Base-by-base conservation (phyloP, 2,797 vertebrate genomes). In the Lithobates sylvaticus region DNA sequence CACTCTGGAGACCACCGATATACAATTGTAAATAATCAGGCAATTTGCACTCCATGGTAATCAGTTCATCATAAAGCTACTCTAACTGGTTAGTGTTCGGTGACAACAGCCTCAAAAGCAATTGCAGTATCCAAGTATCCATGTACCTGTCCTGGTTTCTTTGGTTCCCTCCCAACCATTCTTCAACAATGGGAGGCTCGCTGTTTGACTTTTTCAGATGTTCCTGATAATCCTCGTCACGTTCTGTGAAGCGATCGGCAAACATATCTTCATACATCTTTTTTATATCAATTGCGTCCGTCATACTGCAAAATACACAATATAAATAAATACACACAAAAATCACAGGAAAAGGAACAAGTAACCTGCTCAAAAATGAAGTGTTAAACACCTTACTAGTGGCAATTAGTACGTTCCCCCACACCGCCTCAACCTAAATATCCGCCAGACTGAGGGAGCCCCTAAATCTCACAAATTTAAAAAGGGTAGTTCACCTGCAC, bases 181-280 rank as follows among this genome's bases (percentile, higher is more conserved):
- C 95, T 88, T 99, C 97, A 0, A 98, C 91, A 39, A 97, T 88
- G 0, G 97, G 98, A 42, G 98, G 97, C 0, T 91, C 84, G 64
- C 96, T 94, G 0, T 93, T 84, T 13, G 95, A 92, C 0, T 94
- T 94, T 54, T 90, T 94, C 34, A 96, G 47, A 68, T 97, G 97
- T 15, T 95, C 89, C 89, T 98, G 97, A 87, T 96, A 99, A 18
- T 96, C 96, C 1, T 78, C 69, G 88, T 99, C 98, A 2, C 96
- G 94, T 0, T 91, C 83, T 0, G 97, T 92, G 88, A 97, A 99
- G 54, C 97, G 94, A 76, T 94, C 70, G 42, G 93, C 92, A 90
- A 98, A 99, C 95, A 96, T 91, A 69, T 93, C 91, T 89, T 98
- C 96, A 77, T 97, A 98, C 77, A 88, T 88, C 73, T 91, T 58